Conservation (phyloP, 2,888 invertebrate genomes). For the Megamerina dolium region DNA sequence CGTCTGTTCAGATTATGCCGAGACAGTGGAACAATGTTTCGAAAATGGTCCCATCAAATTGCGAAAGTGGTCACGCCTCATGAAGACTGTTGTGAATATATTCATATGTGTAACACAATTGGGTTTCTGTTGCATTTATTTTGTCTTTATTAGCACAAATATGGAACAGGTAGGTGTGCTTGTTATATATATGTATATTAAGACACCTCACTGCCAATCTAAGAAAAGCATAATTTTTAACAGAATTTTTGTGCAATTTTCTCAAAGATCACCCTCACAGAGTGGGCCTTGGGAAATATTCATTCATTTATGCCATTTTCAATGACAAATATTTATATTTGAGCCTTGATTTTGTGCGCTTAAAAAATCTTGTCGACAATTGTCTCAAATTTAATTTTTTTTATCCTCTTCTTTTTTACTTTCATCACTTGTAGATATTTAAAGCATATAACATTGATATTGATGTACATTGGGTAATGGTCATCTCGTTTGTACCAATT, state of each 20-base stretch:
- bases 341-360: no score
- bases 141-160: conserved; percentile 88
- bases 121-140: conserved; percentile 96
- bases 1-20: conserved; percentile 66
- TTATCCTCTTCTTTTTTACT: background rate
- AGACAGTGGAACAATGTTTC: conserved; percentile 77
- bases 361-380: background rate
- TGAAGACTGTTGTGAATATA: conserved; percentile 69
- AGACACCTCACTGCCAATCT: background rate
- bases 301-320: no score
- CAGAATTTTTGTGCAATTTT: background rate
- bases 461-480: conserved; percentile 68
- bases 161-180: conserved; percentile 60
- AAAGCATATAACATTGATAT: conserved; percentile 58
- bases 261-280: no score
- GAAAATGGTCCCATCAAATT: conserved; percentile 63
- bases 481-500: conserved; percentile 65
- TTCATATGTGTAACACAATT: conserved; percentile 94
- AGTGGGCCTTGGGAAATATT: no score
- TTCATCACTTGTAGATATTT: conserved; percentile 54
- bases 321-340: no score
- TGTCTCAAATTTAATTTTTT: background rate
- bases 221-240: background rate
- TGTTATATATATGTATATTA: no score
- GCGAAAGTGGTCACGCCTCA: conserved; percentile 57